phyloP scores from a whole-genome alignment of 2,797 vertebrate species.

The Chelmon rostratus region DNA sequence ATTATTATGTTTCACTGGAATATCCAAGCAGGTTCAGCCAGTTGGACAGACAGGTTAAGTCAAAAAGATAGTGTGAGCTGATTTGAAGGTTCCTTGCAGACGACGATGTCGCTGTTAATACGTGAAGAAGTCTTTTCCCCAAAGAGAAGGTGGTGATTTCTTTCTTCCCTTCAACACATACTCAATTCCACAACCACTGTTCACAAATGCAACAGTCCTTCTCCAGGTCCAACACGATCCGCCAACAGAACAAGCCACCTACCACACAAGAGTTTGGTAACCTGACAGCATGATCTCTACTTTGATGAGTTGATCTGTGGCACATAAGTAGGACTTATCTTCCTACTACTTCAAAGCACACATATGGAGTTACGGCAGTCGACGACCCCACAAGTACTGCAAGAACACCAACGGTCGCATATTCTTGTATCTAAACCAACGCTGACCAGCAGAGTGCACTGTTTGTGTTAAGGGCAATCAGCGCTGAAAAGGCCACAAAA shows the following conservation, averaged over 20 bases:
- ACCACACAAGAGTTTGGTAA: conserved; percentile 35
- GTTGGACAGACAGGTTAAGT: conserved; percentile 43
- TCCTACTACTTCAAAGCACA: no score
- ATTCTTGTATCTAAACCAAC: not conserved
- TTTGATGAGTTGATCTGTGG: conserved; percentile 48
- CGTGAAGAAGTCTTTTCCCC: conserved; percentile 56
- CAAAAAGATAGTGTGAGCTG: conserved; percentile 51
- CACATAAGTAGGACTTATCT: conserved; percentile 49
- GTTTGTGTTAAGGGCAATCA: not conserved
- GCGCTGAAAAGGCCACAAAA: not conserved
- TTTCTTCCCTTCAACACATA: conserved; percentile 32
- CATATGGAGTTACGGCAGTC: no score
- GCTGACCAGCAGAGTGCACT: not conserved
- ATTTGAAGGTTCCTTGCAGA: conserved; percentile 54
- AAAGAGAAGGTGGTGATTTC: conserved; percentile 26
- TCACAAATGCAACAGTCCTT: conserved; percentile 63
- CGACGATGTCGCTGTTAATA: conserved; percentile 33
- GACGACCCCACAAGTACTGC: no score
- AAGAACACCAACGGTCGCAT: not conserved
- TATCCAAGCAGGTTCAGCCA: conserved; percentile 65
- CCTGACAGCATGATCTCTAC: conserved; percentile 35
- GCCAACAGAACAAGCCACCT: conserved; percentile 37
- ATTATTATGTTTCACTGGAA: conserved; percentile 38
- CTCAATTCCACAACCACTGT: conserved; percentile 66
- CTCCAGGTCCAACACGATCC: conserved; percentile 68